Conservation (phyloP, 2,888 invertebrate genomes). For the Conops quadrifasciatus region DNA sequence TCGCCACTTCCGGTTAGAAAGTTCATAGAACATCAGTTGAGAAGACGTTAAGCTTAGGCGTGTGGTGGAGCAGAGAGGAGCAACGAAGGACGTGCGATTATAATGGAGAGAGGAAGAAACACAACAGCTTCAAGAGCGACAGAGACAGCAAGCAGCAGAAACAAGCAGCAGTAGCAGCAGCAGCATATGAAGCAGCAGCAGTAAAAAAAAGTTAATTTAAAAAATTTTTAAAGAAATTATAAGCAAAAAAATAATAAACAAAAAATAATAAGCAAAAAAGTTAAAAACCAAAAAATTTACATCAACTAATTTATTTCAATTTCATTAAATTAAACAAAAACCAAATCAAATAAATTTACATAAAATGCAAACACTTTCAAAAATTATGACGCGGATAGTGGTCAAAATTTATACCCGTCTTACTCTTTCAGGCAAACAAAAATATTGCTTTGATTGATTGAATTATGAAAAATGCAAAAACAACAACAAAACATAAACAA, state of each 20-base stretch:
- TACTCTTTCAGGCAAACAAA: background rate
- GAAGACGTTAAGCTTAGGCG: slow-evolving; percentile 3
- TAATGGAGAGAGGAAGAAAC: slow-evolving; percentile 17
- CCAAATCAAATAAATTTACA: slow-evolving; percentile 24
- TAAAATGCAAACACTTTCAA: slow-evolving; percentile 8
- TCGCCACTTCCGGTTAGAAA: slow-evolving; percentile 74
- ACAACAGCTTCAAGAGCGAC: background rate
- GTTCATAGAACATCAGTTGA: no score
- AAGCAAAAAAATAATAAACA: no score
- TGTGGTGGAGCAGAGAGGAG: background rate
- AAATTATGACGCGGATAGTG: background rate
- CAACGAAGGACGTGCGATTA: background rate
- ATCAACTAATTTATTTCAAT: slow-evolving; percentile 15
- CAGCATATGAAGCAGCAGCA: slow-evolving; percentile 15
- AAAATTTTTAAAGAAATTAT: slow-evolving; percentile 9
- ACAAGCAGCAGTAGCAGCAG: slow-evolving; percentile 6
- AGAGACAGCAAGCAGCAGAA: slow-evolving; percentile 6
- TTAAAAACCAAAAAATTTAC: slow-evolving; percentile 31
- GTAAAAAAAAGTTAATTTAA: slow-evolving; percentile 2
- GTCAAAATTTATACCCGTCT: no score
- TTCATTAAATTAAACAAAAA: background rate
- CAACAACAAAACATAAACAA: slow-evolving; percentile 18
- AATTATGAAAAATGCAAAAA: slow-evolving; percentile 19
- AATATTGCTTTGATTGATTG: slow-evolving; percentile 26
- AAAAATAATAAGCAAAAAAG: slow-evolving; percentile 13